Evolutionary conservation across 2,113 vertebrate genomes (phyloP), one percentile per base, ranked within the genome.

Genomic region (Microcebus murinus): DNA sequence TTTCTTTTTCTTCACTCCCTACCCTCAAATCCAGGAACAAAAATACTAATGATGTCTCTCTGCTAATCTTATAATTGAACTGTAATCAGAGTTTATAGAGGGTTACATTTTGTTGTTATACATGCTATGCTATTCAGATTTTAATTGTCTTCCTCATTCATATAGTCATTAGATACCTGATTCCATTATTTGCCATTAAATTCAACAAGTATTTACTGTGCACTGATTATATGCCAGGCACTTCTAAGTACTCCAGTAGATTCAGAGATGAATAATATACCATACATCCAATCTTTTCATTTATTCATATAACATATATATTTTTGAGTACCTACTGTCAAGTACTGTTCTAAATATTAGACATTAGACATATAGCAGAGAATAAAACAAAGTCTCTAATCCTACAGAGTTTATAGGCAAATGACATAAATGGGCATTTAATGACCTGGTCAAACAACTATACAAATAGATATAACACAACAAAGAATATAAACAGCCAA

Each of bases 121-220:
- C 15, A 50, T 57, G 23, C 23, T 48, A 59, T 52, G 48, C 70
- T 88, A 8, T 67, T 96, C 63, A 65, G 31, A 55, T 52, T 90
- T 83, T 45, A 94, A 84, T 80, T 87, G 11, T 77, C 74, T 87
- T 80, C 50, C 71, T 94, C 70, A 71, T 88, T 96, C 42, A 87
- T 4, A 14, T 42, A 85, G 59, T 61, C 70, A 89, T 70, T 63
- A 83, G 70, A 84, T 59, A 82, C 1, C 23, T 73, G 17, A 94
- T 77, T 88, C 13, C 45, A 59, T 87, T 90, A 52, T 92, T 88
- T 95, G 48, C 18, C 34, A 74, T 87, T 94, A 84, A 67, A 73
- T 77, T 89, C 68, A 61, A 39, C 29, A 83, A 80, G 74, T 90
- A 82, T 79, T 95, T 92, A 52, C 50, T 50, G 23, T 12, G 9